These are phyloP conservation scores for Coelinius sp. DNA, from an alignment of 2,888 invertebrate genomes.

Conservation along the genomic window DNA sequence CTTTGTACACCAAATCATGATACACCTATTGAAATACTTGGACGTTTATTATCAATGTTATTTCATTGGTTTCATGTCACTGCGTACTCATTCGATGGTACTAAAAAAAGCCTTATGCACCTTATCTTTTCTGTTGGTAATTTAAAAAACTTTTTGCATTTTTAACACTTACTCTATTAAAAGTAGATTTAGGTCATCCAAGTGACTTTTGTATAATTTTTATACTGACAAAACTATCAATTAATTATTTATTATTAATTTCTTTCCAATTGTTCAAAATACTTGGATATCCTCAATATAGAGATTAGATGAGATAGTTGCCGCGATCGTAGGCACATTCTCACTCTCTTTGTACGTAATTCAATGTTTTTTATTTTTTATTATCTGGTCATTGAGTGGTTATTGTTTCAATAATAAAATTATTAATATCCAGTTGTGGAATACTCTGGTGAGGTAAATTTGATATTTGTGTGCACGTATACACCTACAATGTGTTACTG, in stretches of 20 bases:
- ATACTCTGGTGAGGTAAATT: slow-evolving; percentile 4
- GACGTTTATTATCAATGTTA: slow-evolving; percentile 93
- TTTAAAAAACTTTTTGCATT: slow-evolving; percentile 63
- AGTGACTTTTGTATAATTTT: not conserved
- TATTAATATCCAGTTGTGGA: not conserved
- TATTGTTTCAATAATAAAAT: not conserved
- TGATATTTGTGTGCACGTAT: slow-evolving; percentile 40
- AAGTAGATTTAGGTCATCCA: slow-evolving; percentile 56
- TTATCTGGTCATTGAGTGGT: not conserved
- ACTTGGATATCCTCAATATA: no score
- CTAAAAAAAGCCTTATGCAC: slow-evolving; percentile 70
- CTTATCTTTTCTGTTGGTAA: slow-evolving; percentile 71
- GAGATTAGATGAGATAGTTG: slow-evolving; percentile 49
- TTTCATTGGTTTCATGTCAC: slow-evolving; percentile 99
- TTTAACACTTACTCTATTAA: slow-evolving; percentile 46
- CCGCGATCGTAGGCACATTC: slow-evolving; percentile 60
- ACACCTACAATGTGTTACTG: slow-evolving; percentile 27
- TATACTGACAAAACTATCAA: not conserved
- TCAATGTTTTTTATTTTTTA: slow-evolving; percentile 24
- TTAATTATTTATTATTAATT: no score
- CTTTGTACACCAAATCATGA: slow-evolving; percentile 87
- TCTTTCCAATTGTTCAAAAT: no score
- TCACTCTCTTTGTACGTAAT: slow-evolving; percentile 33
- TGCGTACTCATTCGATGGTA: slow-evolving; percentile 95
- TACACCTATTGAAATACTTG: slow-evolving; percentile 85